phyloP scores from a whole-genome alignment of 64 coral and sea anemone genomes.

The Pachyseris speciosa region DNA sequence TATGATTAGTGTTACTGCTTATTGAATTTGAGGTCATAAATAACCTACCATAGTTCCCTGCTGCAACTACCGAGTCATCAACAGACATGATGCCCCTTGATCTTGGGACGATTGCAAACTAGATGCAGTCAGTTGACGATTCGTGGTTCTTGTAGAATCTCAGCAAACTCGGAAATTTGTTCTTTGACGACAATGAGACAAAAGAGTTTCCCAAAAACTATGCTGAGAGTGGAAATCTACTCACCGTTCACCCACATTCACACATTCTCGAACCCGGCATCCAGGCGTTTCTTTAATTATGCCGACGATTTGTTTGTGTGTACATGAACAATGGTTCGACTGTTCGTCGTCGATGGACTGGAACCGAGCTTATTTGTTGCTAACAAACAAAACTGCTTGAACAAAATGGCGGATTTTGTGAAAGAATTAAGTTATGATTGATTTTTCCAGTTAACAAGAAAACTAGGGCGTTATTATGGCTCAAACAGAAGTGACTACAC shows the following conservation, averaged over 20 bases:
- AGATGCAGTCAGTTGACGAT: background rate
- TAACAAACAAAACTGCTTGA: slow-evolving; percentile 57
- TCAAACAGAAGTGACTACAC: slow-evolving; percentile 69
- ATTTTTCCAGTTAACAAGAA: background rate
- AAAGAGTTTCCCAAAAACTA: too few relatives aligned
- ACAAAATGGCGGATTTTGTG: slow-evolving; percentile 66
- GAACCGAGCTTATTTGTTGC: slow-evolving; percentile 36
- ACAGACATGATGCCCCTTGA: background rate
- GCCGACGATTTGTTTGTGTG: background rate
- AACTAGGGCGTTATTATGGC: slow-evolving; percentile 40
- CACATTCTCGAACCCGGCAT: background rate
- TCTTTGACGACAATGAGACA: too few relatives aligned
- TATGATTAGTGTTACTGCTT: background rate
- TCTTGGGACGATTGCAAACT: background rate
- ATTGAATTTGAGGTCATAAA: background rate
- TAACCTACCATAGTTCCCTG: background rate
- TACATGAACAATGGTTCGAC: background rate
- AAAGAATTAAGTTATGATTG: background rate
- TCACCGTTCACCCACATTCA: too few relatives aligned
- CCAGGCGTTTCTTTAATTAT: too few relatives aligned
- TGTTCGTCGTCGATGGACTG: background rate
- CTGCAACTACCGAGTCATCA: background rate
- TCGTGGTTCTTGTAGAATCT: background rate
- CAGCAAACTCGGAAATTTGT: too few relatives aligned
- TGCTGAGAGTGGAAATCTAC: too few relatives aligned